Conservation (phyloP, 2,113 vertebrate genomes). For the Phoenicopterus ruber region DNA sequence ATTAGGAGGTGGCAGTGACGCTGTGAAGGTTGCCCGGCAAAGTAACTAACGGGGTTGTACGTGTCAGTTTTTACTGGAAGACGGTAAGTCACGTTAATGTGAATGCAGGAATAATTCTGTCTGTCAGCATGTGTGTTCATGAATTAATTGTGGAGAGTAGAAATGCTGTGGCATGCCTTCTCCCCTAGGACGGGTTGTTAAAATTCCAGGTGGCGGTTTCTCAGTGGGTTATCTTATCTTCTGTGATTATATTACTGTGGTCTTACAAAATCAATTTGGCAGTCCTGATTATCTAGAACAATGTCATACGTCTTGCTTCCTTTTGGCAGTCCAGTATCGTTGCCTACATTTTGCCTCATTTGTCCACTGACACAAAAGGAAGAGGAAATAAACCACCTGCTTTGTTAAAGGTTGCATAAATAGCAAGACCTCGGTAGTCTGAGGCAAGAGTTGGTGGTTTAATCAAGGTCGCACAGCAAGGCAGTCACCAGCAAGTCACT, state of each 20-base stretch:
- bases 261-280: not conserved
- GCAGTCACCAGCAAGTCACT: not conserved
- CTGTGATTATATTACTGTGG: not conserved
- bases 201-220: not conserved
- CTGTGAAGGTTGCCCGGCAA: not conserved
- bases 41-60: not conserved
- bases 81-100: not conserved
- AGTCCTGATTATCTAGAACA: not conserved
- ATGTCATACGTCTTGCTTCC: not conserved
- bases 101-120: not conserved
- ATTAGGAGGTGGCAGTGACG: not conserved
- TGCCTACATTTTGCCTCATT: not conserved
- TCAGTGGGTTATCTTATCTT: not conserved
- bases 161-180: not conserved
- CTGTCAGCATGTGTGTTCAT: not conserved
- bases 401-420: not conserved
- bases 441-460: not conserved
- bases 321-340: not conserved
- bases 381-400: constrained; percentile 1
- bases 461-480: not conserved
- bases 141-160: not conserved
- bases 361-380: not conserved
- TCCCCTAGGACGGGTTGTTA: not conserved
- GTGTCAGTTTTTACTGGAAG: not conserved
- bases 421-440: not conserved